Conservation (phyloP, 2,888 invertebrate species). For the Odontomyia ornata region DNA sequence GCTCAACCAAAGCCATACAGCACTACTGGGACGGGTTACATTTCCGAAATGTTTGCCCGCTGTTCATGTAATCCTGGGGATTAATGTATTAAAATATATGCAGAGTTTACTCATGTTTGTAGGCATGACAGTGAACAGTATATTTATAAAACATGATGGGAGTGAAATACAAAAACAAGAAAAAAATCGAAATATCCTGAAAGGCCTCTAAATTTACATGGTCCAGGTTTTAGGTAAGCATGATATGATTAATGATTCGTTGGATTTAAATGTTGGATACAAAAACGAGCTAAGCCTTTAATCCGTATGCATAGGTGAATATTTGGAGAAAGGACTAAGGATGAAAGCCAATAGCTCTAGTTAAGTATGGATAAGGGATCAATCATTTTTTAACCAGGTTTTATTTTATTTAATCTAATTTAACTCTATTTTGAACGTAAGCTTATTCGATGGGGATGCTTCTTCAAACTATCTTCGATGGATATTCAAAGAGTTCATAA, state of each 20-base stretch:
- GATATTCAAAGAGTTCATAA: too few species aligned
- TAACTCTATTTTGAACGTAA: too few species aligned
- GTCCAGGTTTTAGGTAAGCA: neutral
- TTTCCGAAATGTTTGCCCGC: slow-evolving; percentile 16
- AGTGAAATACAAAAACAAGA: neutral
- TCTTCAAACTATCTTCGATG: neutral
- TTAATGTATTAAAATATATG: slow-evolving; percentile 29
- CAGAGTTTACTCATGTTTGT: neutral
- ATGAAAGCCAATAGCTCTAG: neutral
- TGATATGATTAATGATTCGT: slow-evolving; percentile 16
- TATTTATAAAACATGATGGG: neutral
- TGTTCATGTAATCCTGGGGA: slow-evolving; percentile 28
- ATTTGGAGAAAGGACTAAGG: neutral
- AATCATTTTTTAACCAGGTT: neutral
- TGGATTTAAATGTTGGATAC: slow-evolving; percentile 20
- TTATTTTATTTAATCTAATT: too few species aligned
- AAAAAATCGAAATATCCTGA: neutral
- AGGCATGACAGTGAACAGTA: neutral
- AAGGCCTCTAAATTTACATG: slow-evolving; percentile 32
- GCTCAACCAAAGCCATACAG: neutral
- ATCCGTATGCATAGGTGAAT: neutral
- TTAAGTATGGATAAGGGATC: neutral
- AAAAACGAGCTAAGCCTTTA: neutral
- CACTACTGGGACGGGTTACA: neutral
- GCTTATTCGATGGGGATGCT: too few species aligned